Base-by-base conservation (phyloP, 2,888 invertebrate genomes). In the Synergus gifuensis region DNA sequence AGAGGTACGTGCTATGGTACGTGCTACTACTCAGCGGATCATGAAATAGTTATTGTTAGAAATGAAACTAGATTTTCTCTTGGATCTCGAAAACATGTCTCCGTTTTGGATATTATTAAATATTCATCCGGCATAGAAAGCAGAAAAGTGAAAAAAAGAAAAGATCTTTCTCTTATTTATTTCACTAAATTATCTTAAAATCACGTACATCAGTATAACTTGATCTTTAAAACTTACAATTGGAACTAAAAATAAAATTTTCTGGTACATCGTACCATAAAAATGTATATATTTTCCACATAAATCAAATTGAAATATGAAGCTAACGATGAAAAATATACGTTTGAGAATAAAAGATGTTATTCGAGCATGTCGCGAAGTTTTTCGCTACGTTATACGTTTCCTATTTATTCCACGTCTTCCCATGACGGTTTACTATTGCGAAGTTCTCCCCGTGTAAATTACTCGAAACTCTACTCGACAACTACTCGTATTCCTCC, bases 401-500 rank as follows among this genome's bases (percentile, higher is more conserved):
- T 73, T 73, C n/a, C 54, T 36, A 73, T 54, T 73, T 73, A 73
- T 73, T 54, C 36, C 73, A 73, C 54, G 54, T 54, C 54, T 73
- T 73, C 73, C 54, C 73, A 73, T 73, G 54, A 54, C 54, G 73
- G 73, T 73, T 54, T n/a, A 49, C 69, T 73, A 54, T 73, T 73
- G 73, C 73, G 12, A 73, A 54, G n/a, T 54, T 73, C 73, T 16
- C 73, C 54, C 73, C 73, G n/a, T 73, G 73, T 54, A 73, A 73
- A 73, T 73, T 73, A 54, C 73, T 28, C 49, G 73, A 73, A 73
- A 73, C 73, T 73, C 36, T 16, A 46, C 49, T 69, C 69, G 49
- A 49, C 49, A 69, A 69, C 69, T 73, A 73, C 16, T 73, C 36
- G 54, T 36, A 73, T 73, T 73, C 36, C 69, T 73, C 73, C 73